A percentile compares a stretch with the other conserved stretches of the same genome.
phyloP scores from a whole-genome alignment of 2,797 vertebrate species.

The Danio albolineatus region DNA sequence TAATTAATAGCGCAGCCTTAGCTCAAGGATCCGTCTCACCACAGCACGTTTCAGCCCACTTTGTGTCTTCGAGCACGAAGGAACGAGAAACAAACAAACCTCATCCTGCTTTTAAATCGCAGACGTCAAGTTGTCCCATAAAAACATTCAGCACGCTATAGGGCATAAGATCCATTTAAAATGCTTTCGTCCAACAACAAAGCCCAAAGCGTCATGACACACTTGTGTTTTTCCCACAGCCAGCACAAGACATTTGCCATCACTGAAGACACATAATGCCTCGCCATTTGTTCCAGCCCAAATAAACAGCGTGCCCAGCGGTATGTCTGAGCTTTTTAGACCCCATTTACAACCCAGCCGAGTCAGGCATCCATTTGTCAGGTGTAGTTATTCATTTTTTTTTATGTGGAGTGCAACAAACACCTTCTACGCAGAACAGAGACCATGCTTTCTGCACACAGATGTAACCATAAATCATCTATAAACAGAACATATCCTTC shows the following conservation, averaged over 20 bases:
- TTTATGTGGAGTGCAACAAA: constrained; percentile 37
- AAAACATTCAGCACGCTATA: background rate
- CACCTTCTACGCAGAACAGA: constrained; percentile 22
- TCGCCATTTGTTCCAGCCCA: constrained; percentile 46
- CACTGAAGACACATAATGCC: constrained; percentile 38
- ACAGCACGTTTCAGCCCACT: background rate
- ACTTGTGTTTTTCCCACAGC: constrained; percentile 26
- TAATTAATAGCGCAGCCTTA: constrained; percentile 1
- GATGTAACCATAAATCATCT: constrained; percentile 33
- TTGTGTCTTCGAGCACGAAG: background rate
- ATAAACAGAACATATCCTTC: constrained; percentile 37
- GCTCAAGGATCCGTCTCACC: constrained; percentile 11
- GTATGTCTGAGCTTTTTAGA: constrained; percentile 19
- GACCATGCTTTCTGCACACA: constrained; percentile 26
- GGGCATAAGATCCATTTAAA: constrained; percentile 34
- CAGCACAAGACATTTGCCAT: constrained; percentile 39
- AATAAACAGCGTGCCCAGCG: constrained; percentile 22
- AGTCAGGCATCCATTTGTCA: constrained; percentile 46
- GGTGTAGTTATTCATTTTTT: constrained; percentile 39
- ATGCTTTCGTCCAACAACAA: constrained; percentile 47
- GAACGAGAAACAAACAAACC: constrained; percentile 16
- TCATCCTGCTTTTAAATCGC: constrained; percentile 33
- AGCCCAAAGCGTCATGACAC: constrained; percentile 38
- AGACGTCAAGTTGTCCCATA: background rate
- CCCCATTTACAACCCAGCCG: constrained; percentile 26